Percentiles rank a stretch among this genome's conserved stretches.
These are phyloP conservation scores for Microctenopoma stevenorrisi DNA, from an alignment of 2,797 vertebrate species.

Conservation along the genomic window DNA sequence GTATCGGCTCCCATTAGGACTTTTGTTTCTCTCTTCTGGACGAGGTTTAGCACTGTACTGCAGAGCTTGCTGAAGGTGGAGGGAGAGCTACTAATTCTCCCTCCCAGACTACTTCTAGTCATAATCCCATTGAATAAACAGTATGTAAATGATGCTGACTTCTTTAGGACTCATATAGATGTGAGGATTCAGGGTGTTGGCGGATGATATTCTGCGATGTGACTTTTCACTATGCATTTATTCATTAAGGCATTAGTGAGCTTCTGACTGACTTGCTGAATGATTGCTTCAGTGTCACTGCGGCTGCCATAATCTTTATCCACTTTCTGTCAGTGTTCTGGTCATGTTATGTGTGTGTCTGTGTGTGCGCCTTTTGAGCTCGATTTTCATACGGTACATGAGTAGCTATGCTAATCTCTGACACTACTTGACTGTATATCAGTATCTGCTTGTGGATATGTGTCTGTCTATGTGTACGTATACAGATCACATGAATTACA, in stretches of 20 bases:
- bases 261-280: conserved; percentile 46
- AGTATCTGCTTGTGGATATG: conserved; percentile 5
- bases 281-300: conserved; percentile 64
- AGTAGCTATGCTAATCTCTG: conserved; percentile 62
- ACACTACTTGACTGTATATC: conserved; percentile 32
- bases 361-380: neutral
- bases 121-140: conserved; percentile 21
- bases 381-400: conserved; percentile 8
- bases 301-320: conserved; percentile 51
- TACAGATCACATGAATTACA: conserved; percentile 5
- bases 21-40: neutral
- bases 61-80: neutral
- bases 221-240: conserved; percentile 63
- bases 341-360: conserved; percentile 2
- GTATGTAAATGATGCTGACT: conserved; percentile 26
- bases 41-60: neutral
- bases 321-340: neutral
- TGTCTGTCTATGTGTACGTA: conserved; percentile 1
- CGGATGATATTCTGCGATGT: conserved; percentile 56
- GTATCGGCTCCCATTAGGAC: neutral
- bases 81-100: conserved; percentile 2
- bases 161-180: conserved; percentile 10
- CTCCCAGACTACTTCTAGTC: neutral
- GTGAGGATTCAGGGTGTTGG: conserved; percentile 31
- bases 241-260: conserved; percentile 69